Evolutionary conservation across 2,888 invertebrate species (phyloP).

Genomic region (Trissoscelio sp.): DNA sequence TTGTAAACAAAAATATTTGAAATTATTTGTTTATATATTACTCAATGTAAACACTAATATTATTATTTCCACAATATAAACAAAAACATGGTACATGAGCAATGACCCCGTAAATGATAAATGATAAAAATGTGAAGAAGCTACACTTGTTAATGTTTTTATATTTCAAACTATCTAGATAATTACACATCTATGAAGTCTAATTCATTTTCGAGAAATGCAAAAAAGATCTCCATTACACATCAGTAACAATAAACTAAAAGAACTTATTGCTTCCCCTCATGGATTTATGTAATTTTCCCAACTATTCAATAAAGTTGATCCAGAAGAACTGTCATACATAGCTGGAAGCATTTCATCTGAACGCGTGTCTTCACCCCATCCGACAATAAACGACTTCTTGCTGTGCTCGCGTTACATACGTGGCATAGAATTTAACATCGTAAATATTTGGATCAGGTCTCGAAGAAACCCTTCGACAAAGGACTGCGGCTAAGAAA

Average conservation of each 20-base stretch:
- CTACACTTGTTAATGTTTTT: no score
- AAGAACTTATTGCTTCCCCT: not conserved
- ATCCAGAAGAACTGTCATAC: conserved; percentile 6
- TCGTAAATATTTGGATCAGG: conserved; percentile 75
- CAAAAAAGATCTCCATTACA: not conserved
- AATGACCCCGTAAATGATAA: no score
- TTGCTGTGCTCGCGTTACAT: conserved; percentile 32
- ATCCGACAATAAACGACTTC: conserved; percentile 57
- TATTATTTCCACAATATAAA: no score
- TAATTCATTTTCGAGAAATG: no score
- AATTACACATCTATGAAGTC: no score
- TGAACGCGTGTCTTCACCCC: conserved; percentile 28
- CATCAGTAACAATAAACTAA: not conserved
- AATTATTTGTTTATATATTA: no score
- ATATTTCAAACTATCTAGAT: no score
- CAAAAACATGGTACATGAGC: no score
- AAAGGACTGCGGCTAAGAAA: conserved; percentile 66
- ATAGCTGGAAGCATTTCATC: conserved; percentile 24
- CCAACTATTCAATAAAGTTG: conserved; percentile 17
- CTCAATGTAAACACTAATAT: no score
- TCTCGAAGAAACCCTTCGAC: conserved; percentile 68
- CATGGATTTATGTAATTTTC: conserved; percentile 28
- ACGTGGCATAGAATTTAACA: conserved; percentile 53
- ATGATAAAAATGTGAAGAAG: no score
- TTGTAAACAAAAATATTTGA: no score